A percentile compares a stretch with the other conserved stretches of the same genome.
Conservation (phyloP, 2,797 vertebrate species). For the Enteromius paludinosus region DNA sequence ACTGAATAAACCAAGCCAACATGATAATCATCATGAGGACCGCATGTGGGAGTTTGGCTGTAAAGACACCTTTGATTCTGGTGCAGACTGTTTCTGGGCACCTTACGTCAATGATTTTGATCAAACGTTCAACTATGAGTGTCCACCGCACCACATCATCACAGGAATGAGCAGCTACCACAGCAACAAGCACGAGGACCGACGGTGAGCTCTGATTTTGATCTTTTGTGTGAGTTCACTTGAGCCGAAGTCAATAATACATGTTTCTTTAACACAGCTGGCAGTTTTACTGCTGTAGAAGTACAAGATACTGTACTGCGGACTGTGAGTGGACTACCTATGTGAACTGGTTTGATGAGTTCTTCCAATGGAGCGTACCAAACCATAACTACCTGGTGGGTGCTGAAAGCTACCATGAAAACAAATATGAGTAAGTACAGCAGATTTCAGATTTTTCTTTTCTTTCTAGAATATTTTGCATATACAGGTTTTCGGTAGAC, state of each 20-base stretch:
- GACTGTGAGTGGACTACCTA: conserved; percentile 48
- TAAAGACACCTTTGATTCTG: conserved; percentile 29
- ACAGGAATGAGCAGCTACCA: conserved; percentile 51
- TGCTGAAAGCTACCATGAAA: conserved; percentile 48
- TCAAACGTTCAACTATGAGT: conserved; percentile 27
- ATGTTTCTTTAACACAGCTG: conserved; percentile 41
- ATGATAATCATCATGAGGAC: conserved; percentile 39
- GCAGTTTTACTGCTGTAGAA: conserved; percentile 51
- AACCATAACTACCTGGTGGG: conserved; percentile 46
- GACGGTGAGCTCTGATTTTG: conserved; percentile 3
- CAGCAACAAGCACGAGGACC: conserved; percentile 42
- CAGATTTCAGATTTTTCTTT: background rate
- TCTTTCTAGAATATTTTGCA: background rate
- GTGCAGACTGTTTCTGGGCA: conserved; percentile 39
- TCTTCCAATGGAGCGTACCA: conserved; percentile 41
- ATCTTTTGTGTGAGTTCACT: background rate
- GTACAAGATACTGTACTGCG: conserved; percentile 5
- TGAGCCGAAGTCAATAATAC: background rate
- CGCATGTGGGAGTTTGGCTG: conserved; percentile 49
- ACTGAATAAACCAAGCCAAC: conserved; percentile 19
- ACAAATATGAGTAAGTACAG: conserved; percentile 48
- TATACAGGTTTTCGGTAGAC: background rate
- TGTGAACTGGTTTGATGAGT: conserved; percentile 53
- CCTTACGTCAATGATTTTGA: conserved; percentile 53
- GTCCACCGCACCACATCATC: conserved; percentile 37